phyloP scores from a whole-genome alignment of 2,797 vertebrate genomes.

The Microhierax caerulescens region DNA sequence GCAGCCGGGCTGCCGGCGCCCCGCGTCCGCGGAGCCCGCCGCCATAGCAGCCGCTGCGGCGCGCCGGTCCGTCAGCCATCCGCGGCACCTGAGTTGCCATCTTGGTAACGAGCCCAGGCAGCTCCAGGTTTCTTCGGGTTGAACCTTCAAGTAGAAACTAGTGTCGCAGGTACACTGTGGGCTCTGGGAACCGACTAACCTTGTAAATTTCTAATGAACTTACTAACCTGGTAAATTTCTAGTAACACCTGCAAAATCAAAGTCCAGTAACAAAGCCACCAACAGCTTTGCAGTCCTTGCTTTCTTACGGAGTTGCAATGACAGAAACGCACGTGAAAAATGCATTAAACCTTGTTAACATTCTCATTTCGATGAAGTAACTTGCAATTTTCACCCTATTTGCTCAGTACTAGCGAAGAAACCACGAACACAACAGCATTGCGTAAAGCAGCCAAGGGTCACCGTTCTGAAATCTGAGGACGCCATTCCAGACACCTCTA shows the following conservation, averaged over 20 bases:
- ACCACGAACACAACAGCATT: not conserved
- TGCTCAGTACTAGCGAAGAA: not conserved
- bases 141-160: not conserved
- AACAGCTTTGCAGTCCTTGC: not conserved
- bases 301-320: not conserved
- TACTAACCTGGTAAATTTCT: not conserved
- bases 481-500: fast-evolving
- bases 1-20: not conserved
- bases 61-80: fast-evolving
- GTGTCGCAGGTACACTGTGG: fast-evolving
- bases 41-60: fast-evolving
- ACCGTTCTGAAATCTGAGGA: not conserved
- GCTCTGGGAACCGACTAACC: not conserved
- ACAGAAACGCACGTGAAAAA: not conserved
- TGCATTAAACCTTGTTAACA: not conserved
- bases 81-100: fast-evolving
- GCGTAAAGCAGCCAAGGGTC: not conserved
- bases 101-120: fast-evolving
- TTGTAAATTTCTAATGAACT: no score
- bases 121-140: fast-evolving
- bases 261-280: not conserved
- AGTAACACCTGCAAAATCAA: not conserved
- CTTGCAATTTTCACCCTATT: not conserved
- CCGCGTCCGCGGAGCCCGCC: fast-evolving
- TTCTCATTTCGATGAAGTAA: not conserved